phyloP scores from a whole-genome alignment of 2,888 invertebrate species.

The Leptopilina syphax region DNA sequence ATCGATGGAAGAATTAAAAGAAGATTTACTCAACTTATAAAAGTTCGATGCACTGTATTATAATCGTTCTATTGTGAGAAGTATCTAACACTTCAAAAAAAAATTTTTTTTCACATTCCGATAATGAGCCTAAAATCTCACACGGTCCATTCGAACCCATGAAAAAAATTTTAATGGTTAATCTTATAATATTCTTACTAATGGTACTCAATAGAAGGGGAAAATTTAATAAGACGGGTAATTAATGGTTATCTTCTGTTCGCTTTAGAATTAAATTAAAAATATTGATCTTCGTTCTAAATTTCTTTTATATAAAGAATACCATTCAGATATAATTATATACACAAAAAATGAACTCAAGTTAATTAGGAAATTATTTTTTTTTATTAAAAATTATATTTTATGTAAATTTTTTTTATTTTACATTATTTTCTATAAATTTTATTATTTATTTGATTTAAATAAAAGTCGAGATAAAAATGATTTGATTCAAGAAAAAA shows the following conservation, averaged over 20 bases:
- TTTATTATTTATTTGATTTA: no score
- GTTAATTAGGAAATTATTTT: no score
- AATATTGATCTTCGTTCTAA: background rate
- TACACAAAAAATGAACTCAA: no score
- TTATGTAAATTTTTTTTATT: no score
- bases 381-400: no score
- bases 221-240: background rate
- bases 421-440: no score
- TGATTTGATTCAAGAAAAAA: no score
- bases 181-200: background rate
- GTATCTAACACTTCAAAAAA: background rate
- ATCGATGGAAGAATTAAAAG: background rate
- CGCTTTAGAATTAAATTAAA: background rate
- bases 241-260: no score
- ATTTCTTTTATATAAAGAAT: no score
- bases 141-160: no score
- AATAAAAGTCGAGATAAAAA: no score
- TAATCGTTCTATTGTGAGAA: slow-evolving; percentile 1
- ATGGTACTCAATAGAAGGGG: background rate
- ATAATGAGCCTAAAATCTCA: background rate
- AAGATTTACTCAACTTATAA: background rate
- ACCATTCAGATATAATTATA: no score
- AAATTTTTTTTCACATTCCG: background rate
- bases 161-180: background rate
- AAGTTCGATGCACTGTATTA: background rate